Base-by-base conservation (phyloP, 2,113 vertebrate genomes). In the Chiloscyllium plagiosum region DNA sequence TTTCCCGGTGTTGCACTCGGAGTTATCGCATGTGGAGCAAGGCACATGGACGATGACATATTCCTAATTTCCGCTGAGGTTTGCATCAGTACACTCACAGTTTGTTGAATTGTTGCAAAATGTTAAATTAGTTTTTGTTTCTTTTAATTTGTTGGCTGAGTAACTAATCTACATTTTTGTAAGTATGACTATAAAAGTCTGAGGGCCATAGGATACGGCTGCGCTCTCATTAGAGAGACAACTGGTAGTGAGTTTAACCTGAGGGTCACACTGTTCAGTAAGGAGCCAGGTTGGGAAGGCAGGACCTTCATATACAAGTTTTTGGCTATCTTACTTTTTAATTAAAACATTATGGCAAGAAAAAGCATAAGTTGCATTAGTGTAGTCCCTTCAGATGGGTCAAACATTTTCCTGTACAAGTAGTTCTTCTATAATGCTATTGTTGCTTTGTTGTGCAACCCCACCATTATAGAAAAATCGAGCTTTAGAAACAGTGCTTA, bases 11-110 rank as follows among this genome's bases (percentile, higher is more conserved):
- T 99, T 29, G 99, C 99, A 1, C 96, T 99, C 97, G 99, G 99
- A 0, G 97, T 99, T 83, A 99, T 98, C 0, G 97, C 98, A 22
- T 98, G 99, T 0, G 97, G 99, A 26, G 97, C 99, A 95, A 98
- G 99, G 69, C 99, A 99, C 97, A 98, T 99, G 97, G 98, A 98
- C 0, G 99, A 99, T 0, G 99, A 99, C 37, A 97, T 99, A 97
- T 99, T 99, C 97, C 99, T 99, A 96, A 97, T 98, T 96, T 99
- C 99, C 1, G 99, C 99, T 96, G 98, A 99, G 99, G 99, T 99
- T 96, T 96, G 61, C 3, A 26, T 94, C 37, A 26, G 2, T 70
- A 10, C 24, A 17, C 69, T 94, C 8, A 3, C 65, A 70, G 68
- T 70, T 92, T 70, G 13, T 94, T 33, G 19, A 13, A 70, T 70